Evolutionary conservation across 2,113 vertebrate genomes (phyloP).

Genomic region (Pholis gunnellus): DNA sequence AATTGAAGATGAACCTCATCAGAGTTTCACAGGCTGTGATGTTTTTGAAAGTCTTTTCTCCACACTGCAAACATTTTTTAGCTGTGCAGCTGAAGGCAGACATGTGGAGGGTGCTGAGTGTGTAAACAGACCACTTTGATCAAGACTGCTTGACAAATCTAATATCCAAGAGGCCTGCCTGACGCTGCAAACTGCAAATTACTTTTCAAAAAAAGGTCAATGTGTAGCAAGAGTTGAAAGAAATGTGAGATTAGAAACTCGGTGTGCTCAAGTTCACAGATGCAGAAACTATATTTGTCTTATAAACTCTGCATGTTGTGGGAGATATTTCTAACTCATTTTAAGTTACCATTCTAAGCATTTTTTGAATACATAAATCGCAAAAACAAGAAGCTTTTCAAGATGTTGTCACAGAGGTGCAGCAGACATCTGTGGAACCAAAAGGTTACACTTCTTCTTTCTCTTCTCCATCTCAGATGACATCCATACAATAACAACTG

Average conservation of each 20-base stretch:
- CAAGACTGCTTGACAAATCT: constrained; percentile 30
- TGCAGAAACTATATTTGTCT: background rate
- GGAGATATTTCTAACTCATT: background rate
- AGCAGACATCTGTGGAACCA: background rate
- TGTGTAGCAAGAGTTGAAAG: background rate
- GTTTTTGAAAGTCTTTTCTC: constrained; percentile 16
- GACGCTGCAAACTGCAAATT: constrained; percentile 9
- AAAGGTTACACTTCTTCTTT: background rate
- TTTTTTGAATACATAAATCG: background rate
- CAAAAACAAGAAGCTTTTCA: background rate
- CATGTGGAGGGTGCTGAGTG: constrained; percentile 16
- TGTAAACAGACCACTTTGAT: constrained; percentile 43
- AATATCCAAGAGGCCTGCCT: background rate
- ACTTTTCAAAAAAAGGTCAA: constrained; percentile 10
- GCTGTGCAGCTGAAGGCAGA: constrained; percentile 6
- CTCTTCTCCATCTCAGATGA: background rate
- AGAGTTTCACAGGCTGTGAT: constrained; percentile 10
- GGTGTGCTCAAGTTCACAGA: background rate
- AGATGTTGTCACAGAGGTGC: background rate
- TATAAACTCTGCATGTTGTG: background rate
- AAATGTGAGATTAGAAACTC: background rate
- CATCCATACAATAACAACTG: background rate
- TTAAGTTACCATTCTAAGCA: background rate
- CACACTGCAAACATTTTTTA: constrained; percentile 18
- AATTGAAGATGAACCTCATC: constrained; percentile 18